Conservation (phyloP, 35 echinoderm and acorn worm genomes). For the Acanthaster planci region DNA sequence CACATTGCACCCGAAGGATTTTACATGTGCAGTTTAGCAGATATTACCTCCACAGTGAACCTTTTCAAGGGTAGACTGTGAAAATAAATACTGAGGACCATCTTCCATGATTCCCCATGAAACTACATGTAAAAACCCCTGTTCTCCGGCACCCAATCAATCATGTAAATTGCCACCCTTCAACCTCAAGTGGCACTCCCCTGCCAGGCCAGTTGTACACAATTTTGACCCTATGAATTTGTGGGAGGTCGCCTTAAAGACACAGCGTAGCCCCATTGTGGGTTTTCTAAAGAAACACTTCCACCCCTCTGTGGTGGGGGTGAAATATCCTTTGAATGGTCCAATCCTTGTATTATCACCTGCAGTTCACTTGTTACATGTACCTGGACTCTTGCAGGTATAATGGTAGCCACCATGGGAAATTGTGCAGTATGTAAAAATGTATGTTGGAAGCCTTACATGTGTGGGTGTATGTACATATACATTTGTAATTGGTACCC, state of each 20-base stretch:
- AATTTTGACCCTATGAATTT: not conserved
- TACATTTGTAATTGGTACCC: too few species aligned
- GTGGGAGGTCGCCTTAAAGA: slow-evolving; percentile 18
- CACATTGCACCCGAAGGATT: not conserved
- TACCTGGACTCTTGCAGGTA: not conserved
- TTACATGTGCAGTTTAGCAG: not conserved
- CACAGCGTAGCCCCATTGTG: too few species aligned
- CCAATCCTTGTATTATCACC: not conserved
- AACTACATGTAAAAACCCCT: not conserved
- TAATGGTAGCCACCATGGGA: not conserved
- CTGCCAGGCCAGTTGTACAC: not conserved
- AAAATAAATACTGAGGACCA: not conserved
- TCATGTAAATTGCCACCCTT: slow-evolving; percentile 4
- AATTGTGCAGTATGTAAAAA: too few species aligned
- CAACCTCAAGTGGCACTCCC: not conserved
- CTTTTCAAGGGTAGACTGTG: not conserved
- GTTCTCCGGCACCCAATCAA: not conserved
- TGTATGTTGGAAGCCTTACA: too few species aligned
- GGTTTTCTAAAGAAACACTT: too few species aligned
- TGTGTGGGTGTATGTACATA: too few species aligned
- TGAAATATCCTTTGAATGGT: not conserved
- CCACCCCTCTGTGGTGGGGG: not conserved
- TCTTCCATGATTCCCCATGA: not conserved
- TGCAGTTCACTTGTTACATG: not conserved
- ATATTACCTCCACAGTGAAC: not conserved